phyloP scores from a whole-genome alignment of 2,113 vertebrate genomes.

The Anolis sagrei region DNA sequence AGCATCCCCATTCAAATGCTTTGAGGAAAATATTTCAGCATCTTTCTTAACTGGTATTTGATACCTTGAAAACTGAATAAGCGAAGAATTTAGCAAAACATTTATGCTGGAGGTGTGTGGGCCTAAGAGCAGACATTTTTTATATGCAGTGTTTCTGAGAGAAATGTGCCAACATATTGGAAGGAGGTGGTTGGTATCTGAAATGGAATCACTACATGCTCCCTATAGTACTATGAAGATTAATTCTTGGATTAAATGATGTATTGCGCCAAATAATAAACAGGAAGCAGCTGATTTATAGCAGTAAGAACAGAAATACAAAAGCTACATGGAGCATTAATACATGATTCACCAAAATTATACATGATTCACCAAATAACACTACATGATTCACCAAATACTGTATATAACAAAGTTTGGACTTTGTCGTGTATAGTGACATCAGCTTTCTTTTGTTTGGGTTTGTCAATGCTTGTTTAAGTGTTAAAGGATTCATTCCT shows the following conservation, averaged over 20 bases:
- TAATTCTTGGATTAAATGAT: background rate
- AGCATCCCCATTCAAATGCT: background rate
- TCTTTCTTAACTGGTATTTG: background rate
- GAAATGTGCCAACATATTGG: constrained; percentile 4
- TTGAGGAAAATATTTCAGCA: background rate
- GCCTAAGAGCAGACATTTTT: background rate
- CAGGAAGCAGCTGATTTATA: background rate
- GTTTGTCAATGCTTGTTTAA: too few relatives aligned
- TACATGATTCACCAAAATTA: background rate
- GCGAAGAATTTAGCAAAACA: background rate
- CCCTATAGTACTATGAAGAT: background rate
- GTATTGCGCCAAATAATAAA: background rate
- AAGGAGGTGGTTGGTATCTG: background rate
- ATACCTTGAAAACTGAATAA: background rate
- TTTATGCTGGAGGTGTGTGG: background rate
- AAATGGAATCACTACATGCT: background rate
- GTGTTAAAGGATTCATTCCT: too few relatives aligned
- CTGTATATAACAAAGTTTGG: background rate
- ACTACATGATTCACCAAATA: background rate
- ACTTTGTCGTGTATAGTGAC: background rate
- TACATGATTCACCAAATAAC: too few relatives aligned
- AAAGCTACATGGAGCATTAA: background rate
- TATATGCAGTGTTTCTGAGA: background rate
- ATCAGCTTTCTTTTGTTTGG: background rate
- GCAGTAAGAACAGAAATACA: background rate